phyloP scores from a whole-genome alignment of 1,140 invertebrate genomes.

The Neelides sp. region DNA sequence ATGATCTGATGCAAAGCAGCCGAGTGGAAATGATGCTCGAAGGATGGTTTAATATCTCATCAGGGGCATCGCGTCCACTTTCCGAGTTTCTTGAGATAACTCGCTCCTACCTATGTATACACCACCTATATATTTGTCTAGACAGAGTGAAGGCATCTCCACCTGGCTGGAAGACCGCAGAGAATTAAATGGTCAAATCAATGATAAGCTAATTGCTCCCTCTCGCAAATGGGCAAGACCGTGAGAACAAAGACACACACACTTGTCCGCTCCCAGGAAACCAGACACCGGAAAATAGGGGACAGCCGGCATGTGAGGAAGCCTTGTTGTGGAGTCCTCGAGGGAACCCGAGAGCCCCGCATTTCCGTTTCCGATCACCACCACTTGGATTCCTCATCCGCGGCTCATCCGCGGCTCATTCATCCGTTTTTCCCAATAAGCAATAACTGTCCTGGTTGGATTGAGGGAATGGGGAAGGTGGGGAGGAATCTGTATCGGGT shows the following conservation, averaged over 20 bases:
- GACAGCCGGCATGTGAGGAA: not conserved
- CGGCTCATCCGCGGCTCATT: not conserved
- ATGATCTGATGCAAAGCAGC: slow-evolving; percentile 23
- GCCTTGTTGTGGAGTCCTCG: slow-evolving; percentile 10
- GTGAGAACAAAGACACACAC: not conserved
- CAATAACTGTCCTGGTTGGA: no score
- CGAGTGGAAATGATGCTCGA: slow-evolving; percentile 21
- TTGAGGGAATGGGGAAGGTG: not conserved
- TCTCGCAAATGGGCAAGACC: slow-evolving; percentile 6
- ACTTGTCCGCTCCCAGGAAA: slow-evolving; percentile 18
- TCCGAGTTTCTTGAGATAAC: slow-evolving; percentile 1
- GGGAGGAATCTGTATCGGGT: not conserved
- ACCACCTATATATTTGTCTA: not conserved
- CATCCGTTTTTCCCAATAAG: not conserved
- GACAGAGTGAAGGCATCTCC: not conserved
- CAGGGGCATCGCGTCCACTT: slow-evolving; percentile 5
- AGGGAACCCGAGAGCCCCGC: slow-evolving; percentile 15
- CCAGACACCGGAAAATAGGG: slow-evolving; percentile 30
- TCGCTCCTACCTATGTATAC: not conserved
- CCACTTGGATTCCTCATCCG: not conserved
- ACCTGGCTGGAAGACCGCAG: not conserved
- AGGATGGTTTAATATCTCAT: slow-evolving; percentile 10
- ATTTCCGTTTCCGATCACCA: slow-evolving; percentile 27
- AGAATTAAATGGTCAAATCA: not conserved
- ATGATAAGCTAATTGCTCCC: slow-evolving; percentile 14